These are phyloP conservation scores for Calliopsis andreniformis DNA, from an alignment of 1,140 invertebrate species.

Conservation along the genomic window DNA sequence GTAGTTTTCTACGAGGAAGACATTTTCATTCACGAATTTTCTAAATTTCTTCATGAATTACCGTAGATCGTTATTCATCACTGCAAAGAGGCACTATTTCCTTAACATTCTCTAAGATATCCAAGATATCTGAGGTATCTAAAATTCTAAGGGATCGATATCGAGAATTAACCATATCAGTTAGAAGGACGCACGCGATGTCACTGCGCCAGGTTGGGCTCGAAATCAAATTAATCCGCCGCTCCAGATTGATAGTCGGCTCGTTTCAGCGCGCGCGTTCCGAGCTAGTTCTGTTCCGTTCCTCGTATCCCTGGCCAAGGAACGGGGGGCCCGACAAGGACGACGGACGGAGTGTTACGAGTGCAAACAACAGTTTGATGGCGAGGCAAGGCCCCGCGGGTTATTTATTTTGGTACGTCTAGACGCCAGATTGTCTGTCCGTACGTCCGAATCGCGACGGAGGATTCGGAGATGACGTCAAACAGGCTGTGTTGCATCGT, in stretches of 20 bases:
- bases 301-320: slow-evolving; percentile 17
- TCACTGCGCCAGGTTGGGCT: background rate
- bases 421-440: slow-evolving; percentile 81
- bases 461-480: slow-evolving; percentile 76
- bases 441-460: slow-evolving; percentile 72
- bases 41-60: no score
- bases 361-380: slow-evolving; percentile 76
- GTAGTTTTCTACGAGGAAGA: no score
- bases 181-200: background rate
- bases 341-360: slow-evolving; percentile 59
- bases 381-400: slow-evolving; percentile 67
- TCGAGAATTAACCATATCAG: background rate
- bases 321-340: slow-evolving; percentile 50
- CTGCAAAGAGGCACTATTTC: no score
- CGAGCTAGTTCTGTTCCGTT: slow-evolving; percentile 11
- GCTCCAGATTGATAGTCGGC: slow-evolving; percentile 11
- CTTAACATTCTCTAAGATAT: no score
- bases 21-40: no score
- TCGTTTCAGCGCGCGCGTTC: background rate
- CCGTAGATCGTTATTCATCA: no score
- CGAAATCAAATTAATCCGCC: background rate
- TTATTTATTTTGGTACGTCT: slow-evolving; percentile 80
- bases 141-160: background rate
- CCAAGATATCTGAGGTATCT: no score
- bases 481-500: slow-evolving; percentile 61